These are phyloP conservation scores for Camponotus fellah DNA, from an alignment of 2,888 invertebrate species.

Conservation along the genomic window DNA sequence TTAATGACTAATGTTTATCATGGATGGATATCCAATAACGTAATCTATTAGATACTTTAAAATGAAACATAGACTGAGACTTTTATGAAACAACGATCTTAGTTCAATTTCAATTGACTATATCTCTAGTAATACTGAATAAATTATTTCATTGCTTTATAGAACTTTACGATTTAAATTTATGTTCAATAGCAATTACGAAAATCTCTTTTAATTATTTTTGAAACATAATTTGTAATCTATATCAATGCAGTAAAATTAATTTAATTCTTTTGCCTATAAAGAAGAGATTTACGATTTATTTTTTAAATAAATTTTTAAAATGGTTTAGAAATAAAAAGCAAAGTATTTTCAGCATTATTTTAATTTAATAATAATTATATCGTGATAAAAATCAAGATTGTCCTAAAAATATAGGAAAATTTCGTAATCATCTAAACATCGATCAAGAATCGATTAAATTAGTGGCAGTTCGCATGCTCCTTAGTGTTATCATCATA, in stretches of 20 bases:
- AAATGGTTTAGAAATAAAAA: background rate
- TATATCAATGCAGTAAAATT: background rate
- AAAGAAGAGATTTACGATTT: background rate
- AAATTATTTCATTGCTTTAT: background rate
- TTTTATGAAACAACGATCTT: no score
- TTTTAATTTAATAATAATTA: background rate
- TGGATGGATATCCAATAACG: background rate
- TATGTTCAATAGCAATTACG: background rate
- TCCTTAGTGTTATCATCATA: background rate
- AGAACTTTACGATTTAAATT: conserved; percentile 12
- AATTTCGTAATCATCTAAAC: background rate
- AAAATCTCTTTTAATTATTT: background rate
- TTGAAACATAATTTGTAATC: background rate
- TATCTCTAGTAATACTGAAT: background rate
- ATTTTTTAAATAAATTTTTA: background rate
- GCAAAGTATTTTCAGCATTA: background rate
- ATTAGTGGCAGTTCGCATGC: background rate
- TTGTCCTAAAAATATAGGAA: background rate
- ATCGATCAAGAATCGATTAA: background rate
- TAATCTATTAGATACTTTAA: background rate
- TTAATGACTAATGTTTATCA: background rate
- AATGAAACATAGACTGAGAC: no score
- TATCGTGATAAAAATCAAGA: background rate
- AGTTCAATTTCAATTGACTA: no score
- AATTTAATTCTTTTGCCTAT: background rate